Percentiles rank a stretch among this genome's conserved stretches.
Conservation (phyloP, 2,797 vertebrate genomes). For the Otolemur crassicaudatus region DNA sequence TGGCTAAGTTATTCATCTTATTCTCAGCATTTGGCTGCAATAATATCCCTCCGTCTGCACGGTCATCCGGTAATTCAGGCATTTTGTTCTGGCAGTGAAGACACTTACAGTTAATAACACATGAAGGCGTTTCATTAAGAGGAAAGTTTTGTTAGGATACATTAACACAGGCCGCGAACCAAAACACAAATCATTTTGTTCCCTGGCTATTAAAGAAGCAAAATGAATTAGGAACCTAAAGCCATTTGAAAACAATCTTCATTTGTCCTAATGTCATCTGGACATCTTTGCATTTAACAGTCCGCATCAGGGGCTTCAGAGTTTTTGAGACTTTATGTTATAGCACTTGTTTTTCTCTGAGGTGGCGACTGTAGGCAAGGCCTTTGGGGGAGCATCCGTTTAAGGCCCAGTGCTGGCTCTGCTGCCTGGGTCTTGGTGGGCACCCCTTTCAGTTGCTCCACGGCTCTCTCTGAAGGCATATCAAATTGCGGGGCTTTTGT, state of each 20-base stretch:
- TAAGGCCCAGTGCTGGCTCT: not conserved
- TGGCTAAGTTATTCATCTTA: slow-evolving; percentile 53
- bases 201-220: slow-evolving; percentile 62
- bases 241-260: slow-evolving; percentile 10
- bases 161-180: slow-evolving; percentile 69
- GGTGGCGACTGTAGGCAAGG: accelerated
- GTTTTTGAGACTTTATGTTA: accelerated
- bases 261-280: not conserved
- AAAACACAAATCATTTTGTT: slow-evolving; percentile 76
- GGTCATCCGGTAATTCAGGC: slow-evolving; percentile 41
- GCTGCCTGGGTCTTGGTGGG: accelerated
- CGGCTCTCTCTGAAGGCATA: not conserved
- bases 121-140: slow-evolving; percentile 81
- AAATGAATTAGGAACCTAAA: slow-evolving; percentile 63
- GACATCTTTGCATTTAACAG: not conserved
- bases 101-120: slow-evolving; percentile 80
- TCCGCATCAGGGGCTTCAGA: accelerated
- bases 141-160: slow-evolving; percentile 66
- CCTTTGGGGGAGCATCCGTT: accelerated
- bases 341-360: not conserved
- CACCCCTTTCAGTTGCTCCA: not conserved
- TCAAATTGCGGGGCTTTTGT: not conserved
- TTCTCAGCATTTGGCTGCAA: not conserved
- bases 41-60: slow-evolving; percentile 4
- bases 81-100: slow-evolving; percentile 66